A percentile compares a stretch with the other conserved stretches of the same genome.
These are phyloP conservation scores for Callochromis pleurospilus DNA, from an alignment of 2,113 vertebrate species.

Conservation along the genomic window DNA sequence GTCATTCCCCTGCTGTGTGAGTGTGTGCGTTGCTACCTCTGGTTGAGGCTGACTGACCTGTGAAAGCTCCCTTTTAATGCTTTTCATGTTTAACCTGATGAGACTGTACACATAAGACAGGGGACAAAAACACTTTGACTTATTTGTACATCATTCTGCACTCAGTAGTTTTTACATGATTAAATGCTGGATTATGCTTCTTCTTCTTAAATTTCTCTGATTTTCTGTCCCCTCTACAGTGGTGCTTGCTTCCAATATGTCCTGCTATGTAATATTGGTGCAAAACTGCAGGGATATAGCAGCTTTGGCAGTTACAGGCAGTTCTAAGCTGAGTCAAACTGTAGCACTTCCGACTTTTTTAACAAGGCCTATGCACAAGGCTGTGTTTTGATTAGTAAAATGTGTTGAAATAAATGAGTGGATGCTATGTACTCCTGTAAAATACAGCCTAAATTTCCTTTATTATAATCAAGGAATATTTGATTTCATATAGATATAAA, in stretches of 20 bases:
- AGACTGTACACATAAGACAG: background rate
- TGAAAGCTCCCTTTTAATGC: conserved; percentile 8
- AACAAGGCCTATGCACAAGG: background rate
- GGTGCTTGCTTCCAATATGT: background rate
- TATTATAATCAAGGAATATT: background rate
- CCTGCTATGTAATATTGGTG: background rate
- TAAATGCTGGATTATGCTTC: background rate
- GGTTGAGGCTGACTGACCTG: background rate
- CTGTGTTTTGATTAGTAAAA: background rate
- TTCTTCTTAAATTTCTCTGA: background rate
- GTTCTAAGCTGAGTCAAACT: background rate
- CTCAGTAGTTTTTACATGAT: background rate
- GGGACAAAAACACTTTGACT: background rate
- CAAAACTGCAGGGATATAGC: background rate
- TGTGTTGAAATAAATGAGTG: background rate
- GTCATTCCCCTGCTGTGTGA: background rate
- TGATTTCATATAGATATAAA: background rate
- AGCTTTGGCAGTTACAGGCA: background rate
- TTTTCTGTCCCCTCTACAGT: background rate
- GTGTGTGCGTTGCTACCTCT: background rate
- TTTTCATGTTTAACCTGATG: conserved; percentile 28
- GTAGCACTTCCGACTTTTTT: background rate
- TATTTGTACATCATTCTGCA: background rate
- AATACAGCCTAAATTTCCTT: background rate
- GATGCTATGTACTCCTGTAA: background rate